Evolutionary conservation across 1,140 invertebrate genomes (phyloP).

Genomic region (Temnothorax curvispinosus): DNA sequence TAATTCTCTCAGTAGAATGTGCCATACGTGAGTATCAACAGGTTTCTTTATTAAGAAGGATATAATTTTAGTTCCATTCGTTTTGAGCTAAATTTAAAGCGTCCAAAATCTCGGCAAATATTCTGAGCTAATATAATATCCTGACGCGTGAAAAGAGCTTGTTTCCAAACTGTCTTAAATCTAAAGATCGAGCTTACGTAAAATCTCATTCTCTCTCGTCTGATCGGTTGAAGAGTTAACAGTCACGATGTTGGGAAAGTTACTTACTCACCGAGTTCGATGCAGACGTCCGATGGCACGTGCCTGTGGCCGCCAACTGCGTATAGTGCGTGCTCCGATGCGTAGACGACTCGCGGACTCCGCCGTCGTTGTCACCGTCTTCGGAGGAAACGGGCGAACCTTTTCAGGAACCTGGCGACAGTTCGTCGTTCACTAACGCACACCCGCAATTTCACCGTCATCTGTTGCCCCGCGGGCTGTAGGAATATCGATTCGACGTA

Average conservation of each 20-base stretch:
- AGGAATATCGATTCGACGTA: slow-evolving; percentile 10
- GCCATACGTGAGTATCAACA: background rate
- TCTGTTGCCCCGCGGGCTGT: background rate
- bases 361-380: background rate
- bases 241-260: background rate
- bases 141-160: background rate
- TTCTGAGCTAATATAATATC: background rate
- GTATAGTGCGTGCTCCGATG: background rate
- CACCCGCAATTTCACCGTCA: slow-evolving; percentile 10
- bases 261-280: slow-evolving; percentile 60
- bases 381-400: background rate
- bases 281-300: background rate
- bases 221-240: background rate
- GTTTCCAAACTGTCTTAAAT: background rate
- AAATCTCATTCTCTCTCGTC: background rate
- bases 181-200: background rate
- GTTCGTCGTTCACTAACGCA: background rate
- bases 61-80: background rate
- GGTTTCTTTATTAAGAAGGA: background rate
- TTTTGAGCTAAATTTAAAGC: background rate
- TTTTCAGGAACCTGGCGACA: background rate
- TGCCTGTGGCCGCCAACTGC: slow-evolving; percentile 8
- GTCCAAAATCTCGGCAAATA: background rate
- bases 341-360: background rate
- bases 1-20: background rate